Evolutionary conservation across 1,140 invertebrate genomes (phyloP), one percentile per base, ranked within the genome.

Genomic region (Scylla paramamosain): DNA sequence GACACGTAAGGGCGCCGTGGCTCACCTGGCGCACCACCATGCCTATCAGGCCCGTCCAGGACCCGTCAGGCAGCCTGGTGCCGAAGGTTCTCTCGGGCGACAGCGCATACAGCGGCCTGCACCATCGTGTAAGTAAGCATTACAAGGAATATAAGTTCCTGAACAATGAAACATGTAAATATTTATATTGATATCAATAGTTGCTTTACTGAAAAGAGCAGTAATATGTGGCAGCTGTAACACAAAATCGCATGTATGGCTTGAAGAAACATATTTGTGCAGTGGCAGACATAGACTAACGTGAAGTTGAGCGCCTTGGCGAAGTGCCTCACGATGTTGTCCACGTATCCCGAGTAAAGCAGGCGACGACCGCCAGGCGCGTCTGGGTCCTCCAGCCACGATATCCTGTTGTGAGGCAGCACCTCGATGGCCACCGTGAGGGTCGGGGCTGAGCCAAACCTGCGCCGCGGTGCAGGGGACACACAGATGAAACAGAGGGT

Each of bases 331-430:
- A 88, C 86, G 31, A 88, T 20, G 31, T 29, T 88, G 31, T 88
- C 45, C 25, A 46, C 31, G 16, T 39, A 39, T 16, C 86, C 86
- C 4, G 45, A 20, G 10, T 16, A 88, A 39, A 4, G 28, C 29
- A 88, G 10, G 86, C 86, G 86, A 7, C 45, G 86, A 20, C 86
- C 86, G 29, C 86, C 86, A 88, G 31, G 31, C 0, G 86, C 86
- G 45, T 88, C 86, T 20, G 31, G 7, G 45, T 88, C 86, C 6
- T 88, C 31, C 10, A 46, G 1, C 86, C 86, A 88, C 0, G 31
- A 88, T 31, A 88, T 88, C 7, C 29, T 32, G 86, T 88, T 39
- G 31, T 88, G 86, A 88, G 86, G 86, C 86, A 88, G 16, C 45
- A 88, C 31, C 10, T 88, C 86, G 4, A 88, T 88, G 8, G 45